Conservation (phyloP, 2,113 vertebrate genomes). For the Sphyrna mokarran region DNA sequence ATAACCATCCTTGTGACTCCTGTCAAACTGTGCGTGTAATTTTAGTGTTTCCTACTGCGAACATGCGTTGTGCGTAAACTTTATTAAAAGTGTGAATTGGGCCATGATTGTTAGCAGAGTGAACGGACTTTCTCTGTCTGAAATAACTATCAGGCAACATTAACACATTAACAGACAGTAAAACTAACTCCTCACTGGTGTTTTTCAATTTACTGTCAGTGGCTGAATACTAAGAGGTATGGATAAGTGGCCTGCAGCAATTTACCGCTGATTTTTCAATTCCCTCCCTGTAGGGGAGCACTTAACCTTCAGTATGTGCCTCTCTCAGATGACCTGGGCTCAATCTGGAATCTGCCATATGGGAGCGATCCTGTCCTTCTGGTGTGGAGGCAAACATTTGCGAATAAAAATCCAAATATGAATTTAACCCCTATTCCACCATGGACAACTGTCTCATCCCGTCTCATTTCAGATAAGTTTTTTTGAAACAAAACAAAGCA, state of each 20-base stretch:
- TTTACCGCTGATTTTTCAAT: neutral
- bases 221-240: neutral
- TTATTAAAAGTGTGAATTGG: neutral
- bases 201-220: neutral
- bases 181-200: neutral
- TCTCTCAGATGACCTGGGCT: neutral
- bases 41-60: neutral
- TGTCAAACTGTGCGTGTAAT: neutral
- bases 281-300: neutral
- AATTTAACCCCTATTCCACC: neutral
- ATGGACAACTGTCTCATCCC: neutral
- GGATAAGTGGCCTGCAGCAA: neutral
- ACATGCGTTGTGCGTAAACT: neutral
- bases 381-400: neutral
- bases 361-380: too few species aligned
- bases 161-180: neutral
- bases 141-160: constrained; percentile 9
- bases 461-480: neutral
- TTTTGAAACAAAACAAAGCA: neutral
- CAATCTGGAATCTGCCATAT: neutral
- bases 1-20: neutral
- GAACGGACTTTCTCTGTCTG: neutral
- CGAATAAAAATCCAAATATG: neutral
- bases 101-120: neutral
- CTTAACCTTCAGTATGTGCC: neutral